Conservation (phyloP, 1,140 invertebrate species). For the Gyrodactylus bullatarudis region DNA sequence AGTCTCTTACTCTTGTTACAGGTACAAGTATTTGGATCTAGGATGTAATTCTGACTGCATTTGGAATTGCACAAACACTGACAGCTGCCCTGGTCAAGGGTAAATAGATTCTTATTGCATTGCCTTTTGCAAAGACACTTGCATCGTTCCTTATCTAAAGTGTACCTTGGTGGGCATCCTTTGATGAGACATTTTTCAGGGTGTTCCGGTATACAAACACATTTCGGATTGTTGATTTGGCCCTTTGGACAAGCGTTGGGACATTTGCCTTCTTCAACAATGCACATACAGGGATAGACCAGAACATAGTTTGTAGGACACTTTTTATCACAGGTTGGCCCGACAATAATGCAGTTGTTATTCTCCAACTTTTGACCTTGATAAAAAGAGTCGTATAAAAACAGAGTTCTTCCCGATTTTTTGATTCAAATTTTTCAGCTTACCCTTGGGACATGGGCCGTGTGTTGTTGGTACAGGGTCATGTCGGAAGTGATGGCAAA, state of each 20-base stretch:
- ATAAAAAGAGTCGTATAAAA: too few relatives aligned
- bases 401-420: too few relatives aligned
- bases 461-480: neutral
- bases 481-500: neutral
- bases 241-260: neutral
- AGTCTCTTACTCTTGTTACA: slow-evolving; percentile 1
- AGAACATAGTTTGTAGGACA: neutral
- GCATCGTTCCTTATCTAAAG: neutral
- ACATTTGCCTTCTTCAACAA: neutral
- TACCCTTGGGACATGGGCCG: neutral
- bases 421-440: neutral
- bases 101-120: neutral
- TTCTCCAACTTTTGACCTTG: neutral
- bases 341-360: neutral
- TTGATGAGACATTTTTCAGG: neutral
- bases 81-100: neutral
- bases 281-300: neutral
- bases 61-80: neutral
- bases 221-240: neutral
- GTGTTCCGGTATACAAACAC: neutral
- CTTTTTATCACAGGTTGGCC: neutral
- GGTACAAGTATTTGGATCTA: neutral
- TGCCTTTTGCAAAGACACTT: neutral
- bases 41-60: neutral
- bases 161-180: neutral